Base-by-base conservation (phyloP, 2,888 invertebrate genomes). In the Drosophila pseudotalamancana region DNA sequence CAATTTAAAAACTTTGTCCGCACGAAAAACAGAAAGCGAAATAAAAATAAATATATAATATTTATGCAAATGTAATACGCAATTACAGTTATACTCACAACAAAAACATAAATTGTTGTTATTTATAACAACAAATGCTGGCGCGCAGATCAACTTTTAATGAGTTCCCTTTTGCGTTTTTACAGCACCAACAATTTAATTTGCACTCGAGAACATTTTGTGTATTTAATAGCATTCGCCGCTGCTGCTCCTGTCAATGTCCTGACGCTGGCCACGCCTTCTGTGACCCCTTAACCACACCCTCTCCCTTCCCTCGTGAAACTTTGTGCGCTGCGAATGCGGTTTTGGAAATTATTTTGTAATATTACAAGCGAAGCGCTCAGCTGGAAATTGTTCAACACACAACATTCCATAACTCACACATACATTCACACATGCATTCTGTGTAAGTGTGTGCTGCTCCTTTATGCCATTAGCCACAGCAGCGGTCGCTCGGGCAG, bases 341-440 rank as follows among this genome's bases (percentile, higher is more conserved):
- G 87, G 80, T 86, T 86, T n/a, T 73, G 53, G 46, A 86, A 81
- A 81, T 86, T 84, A 81, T 81, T 81, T 81, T 86, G 84, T 77
- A 83, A 83, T 79, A 76, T 80, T 80, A 80, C 84, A 86, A 75
- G 73, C 83, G 73, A 66, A 66, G 87, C 87, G 77, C 80, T 76
- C 87, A 83, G 73, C 80, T 81, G 81, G 77, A 81, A 81, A 80
- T 82, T 75, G 86, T 78, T 82, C 66, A 82, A 63, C 75, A 70
- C 42, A 70, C 73, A 72, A 79, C 80, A 82, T 83, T 79, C 77
- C 83, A 76, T 70, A 70, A 70, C 70, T 70, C 43, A 31, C 51
- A 35, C 51, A 18, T 27, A 71, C 18, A 34, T 37, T 46, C 32
- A 43, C n/a, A 34, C 16, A 25, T 29, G 23, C 9, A 3, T 9